Evolutionary conservation across 2,113 vertebrate species (phyloP).

Genomic region (Carassius gibelio): DNA sequence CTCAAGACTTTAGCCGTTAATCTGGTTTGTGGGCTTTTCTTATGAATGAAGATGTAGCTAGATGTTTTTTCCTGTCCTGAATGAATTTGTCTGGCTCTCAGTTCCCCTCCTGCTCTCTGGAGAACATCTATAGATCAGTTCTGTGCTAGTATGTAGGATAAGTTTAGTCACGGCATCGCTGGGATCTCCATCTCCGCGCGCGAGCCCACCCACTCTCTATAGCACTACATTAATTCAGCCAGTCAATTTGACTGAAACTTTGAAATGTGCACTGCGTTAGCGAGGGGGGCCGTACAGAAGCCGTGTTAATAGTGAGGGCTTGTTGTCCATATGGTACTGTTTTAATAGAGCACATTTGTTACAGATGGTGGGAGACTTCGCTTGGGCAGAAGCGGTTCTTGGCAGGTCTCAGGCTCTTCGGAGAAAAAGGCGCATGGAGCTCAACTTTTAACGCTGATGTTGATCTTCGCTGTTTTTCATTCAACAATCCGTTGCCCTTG

Average conservation of each 20-base stretch:
- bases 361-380: constrained; percentile 90
- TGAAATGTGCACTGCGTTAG: constrained; percentile 86
- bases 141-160: neutral
- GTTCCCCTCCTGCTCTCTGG: constrained; percentile 15
- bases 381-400: constrained; percentile 82
- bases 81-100: neutral
- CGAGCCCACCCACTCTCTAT: constrained; percentile 77
- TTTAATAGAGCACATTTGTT: constrained; percentile 95
- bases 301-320: constrained; percentile 90
- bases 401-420: constrained; percentile 76
- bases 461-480: constrained; percentile 74
- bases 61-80: constrained; percentile 5
- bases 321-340: constrained; percentile 96
- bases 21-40: constrained; percentile 14
- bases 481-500: constrained; percentile 77
- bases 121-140: constrained; percentile 39
- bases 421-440: constrained; percentile 52
- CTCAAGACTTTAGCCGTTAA: neutral
- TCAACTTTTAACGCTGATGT: constrained; percentile 73
- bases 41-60: constrained; percentile 15
- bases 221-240: constrained; percentile 85
- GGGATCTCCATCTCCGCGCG: constrained; percentile 73
- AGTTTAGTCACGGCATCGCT: constrained; percentile 73
- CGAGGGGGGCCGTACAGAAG: constrained; percentile 80
- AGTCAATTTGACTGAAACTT: constrained; percentile 89